Evolutionary conservation across 2,113 vertebrate genomes (phyloP).

Genomic region (Mustela lutreola): DNA sequence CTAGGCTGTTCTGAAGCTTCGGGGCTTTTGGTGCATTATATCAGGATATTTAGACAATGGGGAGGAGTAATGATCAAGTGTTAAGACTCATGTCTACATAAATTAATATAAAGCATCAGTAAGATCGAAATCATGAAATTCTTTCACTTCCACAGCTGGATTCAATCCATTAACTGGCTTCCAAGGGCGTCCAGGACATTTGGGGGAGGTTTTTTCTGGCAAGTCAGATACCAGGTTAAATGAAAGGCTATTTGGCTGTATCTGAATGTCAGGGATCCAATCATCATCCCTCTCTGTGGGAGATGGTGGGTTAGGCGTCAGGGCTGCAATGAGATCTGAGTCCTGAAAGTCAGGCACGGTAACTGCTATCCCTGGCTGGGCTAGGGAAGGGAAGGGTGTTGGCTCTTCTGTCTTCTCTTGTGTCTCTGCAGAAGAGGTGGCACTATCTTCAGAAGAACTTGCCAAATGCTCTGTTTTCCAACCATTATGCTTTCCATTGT

Average conservation of each 20-base stretch:
- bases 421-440: slow-evolving; percentile 42
- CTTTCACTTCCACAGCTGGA: background rate
- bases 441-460: slow-evolving; percentile 84
- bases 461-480: slow-evolving; percentile 83
- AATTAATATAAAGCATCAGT: slow-evolving; percentile 77
- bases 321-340: slow-evolving; percentile 53
- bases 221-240: slow-evolving; percentile 79
- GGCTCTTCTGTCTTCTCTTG: slow-evolving; percentile 43
- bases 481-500: slow-evolving; percentile 59
- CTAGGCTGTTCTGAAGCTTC: slow-evolving; percentile 48
- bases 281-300: slow-evolving; percentile 37
- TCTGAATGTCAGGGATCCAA: slow-evolving; percentile 56
- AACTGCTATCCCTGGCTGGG: background rate
- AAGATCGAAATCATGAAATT: slow-evolving; percentile 74
- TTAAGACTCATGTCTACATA: background rate
- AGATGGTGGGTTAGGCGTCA: background rate
- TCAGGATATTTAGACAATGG: background rate
- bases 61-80: background rate
- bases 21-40: background rate
- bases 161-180: slow-evolving; percentile 81
- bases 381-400: background rate
- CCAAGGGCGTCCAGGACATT: slow-evolving; percentile 94
- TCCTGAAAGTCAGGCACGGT: slow-evolving; percentile 56
- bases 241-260: slow-evolving; percentile 69
- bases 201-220: slow-evolving; percentile 77